Percentiles rank a stretch among this genome's conserved stretches.
These are phyloP conservation scores for silkworm (Bombyx mori) DNA, from an alignment of 1,140 invertebrate species.

Conservation along the genomic window DNA sequence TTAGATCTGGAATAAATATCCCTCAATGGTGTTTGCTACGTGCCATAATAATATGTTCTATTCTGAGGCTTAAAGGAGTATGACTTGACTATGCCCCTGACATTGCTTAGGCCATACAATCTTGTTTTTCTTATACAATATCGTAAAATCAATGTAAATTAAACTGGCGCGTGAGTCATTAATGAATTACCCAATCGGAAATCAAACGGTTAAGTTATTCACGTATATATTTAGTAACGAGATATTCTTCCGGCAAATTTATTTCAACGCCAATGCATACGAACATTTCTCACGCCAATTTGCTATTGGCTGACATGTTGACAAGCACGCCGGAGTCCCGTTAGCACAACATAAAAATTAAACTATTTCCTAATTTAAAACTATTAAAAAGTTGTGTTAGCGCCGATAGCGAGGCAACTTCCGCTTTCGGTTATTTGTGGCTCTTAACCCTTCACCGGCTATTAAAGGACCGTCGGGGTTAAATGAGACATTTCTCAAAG, in stretches of 20 bases:
- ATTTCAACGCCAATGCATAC: conserved; percentile 1
- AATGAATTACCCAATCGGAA: too few relatives aligned
- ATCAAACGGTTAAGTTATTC: too few relatives aligned
- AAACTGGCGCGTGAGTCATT: too few relatives aligned
- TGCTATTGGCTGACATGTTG: conserved; percentile 36
- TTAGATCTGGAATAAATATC: too few relatives aligned
- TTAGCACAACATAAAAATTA: conserved; percentile 50
- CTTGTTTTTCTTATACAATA: too few relatives aligned
- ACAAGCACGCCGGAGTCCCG: conserved; percentile 18
- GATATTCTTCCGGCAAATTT: conserved; percentile 4
- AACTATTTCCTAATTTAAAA: conserved; percentile 69
- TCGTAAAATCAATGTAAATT: too few relatives aligned
- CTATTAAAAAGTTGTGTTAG: conserved; percentile 51
- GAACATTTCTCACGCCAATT: conserved; percentile 51
- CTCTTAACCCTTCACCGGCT: conserved; percentile 58
- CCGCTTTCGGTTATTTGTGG: conserved; percentile 61
- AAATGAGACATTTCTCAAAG: conserved; percentile 68
- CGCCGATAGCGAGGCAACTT: conserved; percentile 44
- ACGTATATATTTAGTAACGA: not conserved
- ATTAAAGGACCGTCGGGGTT: conserved; percentile 59
- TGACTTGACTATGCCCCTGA: too few relatives aligned
- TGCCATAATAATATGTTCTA: too few relatives aligned
- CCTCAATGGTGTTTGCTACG: too few relatives aligned
- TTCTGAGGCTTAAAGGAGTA: too few relatives aligned
- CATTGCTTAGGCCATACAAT: too few relatives aligned